These are phyloP conservation scores for Characodon lateralis DNA, from an alignment of 2,797 vertebrate species.

Conservation along the genomic window DNA sequence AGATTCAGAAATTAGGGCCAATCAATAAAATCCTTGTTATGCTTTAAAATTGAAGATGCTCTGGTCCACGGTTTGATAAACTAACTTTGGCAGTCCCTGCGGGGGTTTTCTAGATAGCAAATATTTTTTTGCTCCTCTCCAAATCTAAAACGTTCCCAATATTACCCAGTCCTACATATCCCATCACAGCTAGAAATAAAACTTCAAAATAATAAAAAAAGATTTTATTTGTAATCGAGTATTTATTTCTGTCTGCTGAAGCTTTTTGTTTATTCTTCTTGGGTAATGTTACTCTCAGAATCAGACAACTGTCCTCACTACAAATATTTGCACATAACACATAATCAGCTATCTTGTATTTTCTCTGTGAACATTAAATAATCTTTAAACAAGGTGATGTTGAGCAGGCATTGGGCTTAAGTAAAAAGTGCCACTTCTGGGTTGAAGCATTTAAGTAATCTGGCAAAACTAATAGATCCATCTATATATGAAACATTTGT, in stretches of 20 bases:
- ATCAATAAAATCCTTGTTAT: no score
- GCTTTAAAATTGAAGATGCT: neutral
- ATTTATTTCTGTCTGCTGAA: slow-evolving; percentile 1
- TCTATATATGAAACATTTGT: neutral
- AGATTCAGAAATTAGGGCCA: no score
- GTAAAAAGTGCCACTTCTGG: neutral
- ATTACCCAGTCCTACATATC: neutral
- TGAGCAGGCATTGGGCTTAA: neutral
- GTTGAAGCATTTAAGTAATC: neutral
- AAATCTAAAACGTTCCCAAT: neutral
- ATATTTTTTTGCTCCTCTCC: no score
- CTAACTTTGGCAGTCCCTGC: neutral
- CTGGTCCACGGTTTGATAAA: neutral
- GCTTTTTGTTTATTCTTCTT: neutral
- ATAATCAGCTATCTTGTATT: slow-evolving; percentile 12
- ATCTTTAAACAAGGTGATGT: neutral
- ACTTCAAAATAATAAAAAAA: neutral
- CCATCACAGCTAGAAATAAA: neutral
- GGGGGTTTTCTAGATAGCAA: neutral
- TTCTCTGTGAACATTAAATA: neutral
- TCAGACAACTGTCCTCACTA: neutral
- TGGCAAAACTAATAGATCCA: neutral
- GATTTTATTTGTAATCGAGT: neutral
- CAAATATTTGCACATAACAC: slow-evolving; percentile 18
- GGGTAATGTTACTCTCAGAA: neutral